Evolutionary conservation across 2,888 invertebrate species (phyloP).

Genomic region (Aphidoletes aphidimyza): DNA sequence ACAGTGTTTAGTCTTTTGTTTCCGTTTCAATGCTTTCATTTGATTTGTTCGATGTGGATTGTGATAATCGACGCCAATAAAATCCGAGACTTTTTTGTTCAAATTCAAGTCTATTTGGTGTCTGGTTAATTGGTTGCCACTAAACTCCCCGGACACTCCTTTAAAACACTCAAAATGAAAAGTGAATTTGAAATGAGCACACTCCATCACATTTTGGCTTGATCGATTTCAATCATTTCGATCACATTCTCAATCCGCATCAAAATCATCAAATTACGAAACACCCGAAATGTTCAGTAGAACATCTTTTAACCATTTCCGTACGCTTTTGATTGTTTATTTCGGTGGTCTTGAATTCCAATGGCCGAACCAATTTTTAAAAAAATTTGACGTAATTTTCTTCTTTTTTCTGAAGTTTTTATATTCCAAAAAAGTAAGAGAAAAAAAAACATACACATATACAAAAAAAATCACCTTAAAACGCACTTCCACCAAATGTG

Average conservation of each 20-base stretch:
- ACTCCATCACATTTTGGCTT: too few species aligned
- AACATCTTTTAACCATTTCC: neutral
- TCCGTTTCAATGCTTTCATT: neutral
- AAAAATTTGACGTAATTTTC: neutral
- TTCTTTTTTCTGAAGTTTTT: neutral
- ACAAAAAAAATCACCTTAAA: too few species aligned
- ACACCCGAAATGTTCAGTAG: neutral
- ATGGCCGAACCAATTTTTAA: neutral
- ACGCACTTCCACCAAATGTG: neutral
- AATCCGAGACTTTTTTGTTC: neutral
- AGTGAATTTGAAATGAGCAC: neutral
- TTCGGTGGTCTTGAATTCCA: neutral
- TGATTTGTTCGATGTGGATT: too few species aligned
- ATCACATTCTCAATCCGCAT: too few species aligned
- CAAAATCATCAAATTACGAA: neutral
- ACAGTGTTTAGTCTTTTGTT: neutral
- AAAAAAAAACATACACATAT: too few species aligned
- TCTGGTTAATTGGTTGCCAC: neutral
- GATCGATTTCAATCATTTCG: neutral
- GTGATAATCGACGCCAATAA: conserved; percentile 49
- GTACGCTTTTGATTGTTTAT: neutral
- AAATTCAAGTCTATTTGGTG: neutral
- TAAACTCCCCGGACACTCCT: too few species aligned
- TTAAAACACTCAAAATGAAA: neutral
- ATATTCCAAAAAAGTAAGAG: neutral